Evolutionary conservation across 2,888 invertebrate species (phyloP).

Genomic region (Zygogramma bicolorata): DNA sequence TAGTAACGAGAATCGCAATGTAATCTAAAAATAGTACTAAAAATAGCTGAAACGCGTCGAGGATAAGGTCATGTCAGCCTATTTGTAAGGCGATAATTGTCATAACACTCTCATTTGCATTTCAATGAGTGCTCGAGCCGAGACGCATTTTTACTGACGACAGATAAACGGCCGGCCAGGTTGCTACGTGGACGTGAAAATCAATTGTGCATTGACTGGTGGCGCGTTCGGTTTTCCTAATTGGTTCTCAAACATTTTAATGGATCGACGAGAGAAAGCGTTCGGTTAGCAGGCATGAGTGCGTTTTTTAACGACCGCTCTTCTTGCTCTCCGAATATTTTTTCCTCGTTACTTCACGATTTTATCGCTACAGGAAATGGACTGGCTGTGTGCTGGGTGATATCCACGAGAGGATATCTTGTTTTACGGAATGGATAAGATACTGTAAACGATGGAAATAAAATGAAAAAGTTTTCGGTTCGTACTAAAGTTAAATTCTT

Average conservation of each 20-base stretch:
- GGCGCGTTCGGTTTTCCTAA: constrained; percentile 31
- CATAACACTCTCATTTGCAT: constrained; percentile 57
- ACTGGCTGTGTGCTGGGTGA: not conserved
- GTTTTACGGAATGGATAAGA: no score
- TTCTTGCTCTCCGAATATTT: not conserved
- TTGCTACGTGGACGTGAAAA: constrained; percentile 33
- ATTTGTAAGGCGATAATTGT: constrained; percentile 57
- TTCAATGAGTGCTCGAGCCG: constrained; percentile 47
- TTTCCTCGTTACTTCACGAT: not conserved
- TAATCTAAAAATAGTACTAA: constrained; percentile 53
- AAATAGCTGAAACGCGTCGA: constrained; percentile 47
- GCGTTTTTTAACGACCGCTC: constrained; percentile 17
- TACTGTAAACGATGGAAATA: no score
- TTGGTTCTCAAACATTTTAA: constrained; percentile 34
- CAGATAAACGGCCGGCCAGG: constrained; percentile 29
- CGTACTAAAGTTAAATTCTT: no score
- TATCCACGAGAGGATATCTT: not conserved
- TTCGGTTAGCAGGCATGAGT: not conserved
- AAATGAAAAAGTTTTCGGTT: no score
- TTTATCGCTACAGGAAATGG: not conserved
- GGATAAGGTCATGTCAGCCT: constrained; percentile 52
- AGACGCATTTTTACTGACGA: constrained; percentile 33
- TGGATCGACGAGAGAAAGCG: constrained; percentile 25
- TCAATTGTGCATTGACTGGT: constrained; percentile 31
- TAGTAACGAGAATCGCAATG: constrained; percentile 43